These are phyloP conservation scores for Oncorhynchus masou DNA, from an alignment of 2,113 vertebrate species.

Conservation along the genomic window DNA sequence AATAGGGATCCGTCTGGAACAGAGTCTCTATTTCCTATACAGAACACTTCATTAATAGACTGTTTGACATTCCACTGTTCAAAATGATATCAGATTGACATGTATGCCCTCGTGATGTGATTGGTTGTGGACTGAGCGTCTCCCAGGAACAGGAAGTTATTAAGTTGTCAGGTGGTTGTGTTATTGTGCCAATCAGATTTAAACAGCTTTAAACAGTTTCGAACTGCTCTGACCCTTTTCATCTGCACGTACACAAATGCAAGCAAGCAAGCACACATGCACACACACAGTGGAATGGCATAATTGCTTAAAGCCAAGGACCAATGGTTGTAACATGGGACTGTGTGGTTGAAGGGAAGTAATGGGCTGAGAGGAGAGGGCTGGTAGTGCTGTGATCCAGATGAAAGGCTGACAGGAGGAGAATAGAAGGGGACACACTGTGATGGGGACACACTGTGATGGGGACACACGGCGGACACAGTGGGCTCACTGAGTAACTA, in stretches of 20 bases:
- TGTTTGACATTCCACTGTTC: too few species aligned
- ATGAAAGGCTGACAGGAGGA: slow-evolving; percentile 53
- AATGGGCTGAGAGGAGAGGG: slow-evolving; percentile 45
- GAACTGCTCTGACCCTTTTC: not conserved
- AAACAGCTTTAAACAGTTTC: not conserved
- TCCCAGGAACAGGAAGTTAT: not conserved
- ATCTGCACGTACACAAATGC: slow-evolving; percentile 32
- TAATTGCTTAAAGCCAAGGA: slow-evolving; percentile 24
- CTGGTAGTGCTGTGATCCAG: slow-evolving; percentile 64
- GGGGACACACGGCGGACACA: slow-evolving; percentile 23
- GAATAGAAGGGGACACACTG: slow-evolving; percentile 34
- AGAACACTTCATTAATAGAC: not conserved
- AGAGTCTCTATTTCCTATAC: too few species aligned
- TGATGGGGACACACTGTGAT: slow-evolving; percentile 18
- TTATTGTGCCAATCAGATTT: not conserved
- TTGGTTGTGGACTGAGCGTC: too few species aligned
- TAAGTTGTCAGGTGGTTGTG: not conserved
- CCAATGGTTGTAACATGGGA: slow-evolving; percentile 38
- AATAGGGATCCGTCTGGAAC: too few species aligned
- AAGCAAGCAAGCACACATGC: not conserved
- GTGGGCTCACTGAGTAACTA: not conserved
- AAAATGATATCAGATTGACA: too few species aligned
- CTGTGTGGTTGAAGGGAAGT: slow-evolving; percentile 34
- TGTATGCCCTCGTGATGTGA: too few species aligned
- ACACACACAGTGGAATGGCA: slow-evolving; percentile 22